Base-by-base conservation (phyloP, 2,797 vertebrate genomes). In the Parambassis ranga region DNA sequence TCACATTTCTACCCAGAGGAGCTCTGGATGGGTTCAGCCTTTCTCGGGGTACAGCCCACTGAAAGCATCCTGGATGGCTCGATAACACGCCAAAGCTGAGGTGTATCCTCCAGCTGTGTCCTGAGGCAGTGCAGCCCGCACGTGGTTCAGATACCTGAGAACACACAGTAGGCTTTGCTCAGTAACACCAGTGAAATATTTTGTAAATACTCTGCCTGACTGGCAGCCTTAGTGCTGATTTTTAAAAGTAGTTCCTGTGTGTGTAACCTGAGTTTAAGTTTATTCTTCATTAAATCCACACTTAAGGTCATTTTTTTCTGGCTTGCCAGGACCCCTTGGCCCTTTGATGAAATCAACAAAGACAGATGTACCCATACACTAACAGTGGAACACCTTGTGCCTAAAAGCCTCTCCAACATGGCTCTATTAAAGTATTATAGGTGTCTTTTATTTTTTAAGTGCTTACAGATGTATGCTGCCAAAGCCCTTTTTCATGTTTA, bases 51-150 rank as follows among this genome's bases (percentile, higher is more conserved):
- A 96, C 48, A 99, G 92, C 11, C 96, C 96, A 28, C 95, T 98
- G 93, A 99, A 96, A 0, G 98, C 96, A 46, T 99, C 98, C 87
- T 99, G 96, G 24, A 99, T 68, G 9, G 97, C 98, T 65, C 96
- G 91, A 87, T 97, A 93, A 91, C 98, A 99, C 0, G 97, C 97
- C 14, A 98, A 90, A 37, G 93, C 94, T 27, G 98, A 96, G 33
- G 89, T 85, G 84, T 99, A 99, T 75, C 98, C 98, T 59, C 98
- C 98, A 3, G 97, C 97, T 13, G 96, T 90, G 82, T 99, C 97
- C 91, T 96, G 96, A 1, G 92, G 93, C 55, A 95, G 90, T 63
- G 96, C 92, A 0, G 93, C 90, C 73, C 96, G 93, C 30, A 99
- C 97, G 3, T 99, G 96, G 90, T 91, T 96, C 81, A 99, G 92